These are phyloP conservation scores for Grammomys dolichurus DNA, from an alignment of 2,113 vertebrate genomes.

Conservation along the genomic window DNA sequence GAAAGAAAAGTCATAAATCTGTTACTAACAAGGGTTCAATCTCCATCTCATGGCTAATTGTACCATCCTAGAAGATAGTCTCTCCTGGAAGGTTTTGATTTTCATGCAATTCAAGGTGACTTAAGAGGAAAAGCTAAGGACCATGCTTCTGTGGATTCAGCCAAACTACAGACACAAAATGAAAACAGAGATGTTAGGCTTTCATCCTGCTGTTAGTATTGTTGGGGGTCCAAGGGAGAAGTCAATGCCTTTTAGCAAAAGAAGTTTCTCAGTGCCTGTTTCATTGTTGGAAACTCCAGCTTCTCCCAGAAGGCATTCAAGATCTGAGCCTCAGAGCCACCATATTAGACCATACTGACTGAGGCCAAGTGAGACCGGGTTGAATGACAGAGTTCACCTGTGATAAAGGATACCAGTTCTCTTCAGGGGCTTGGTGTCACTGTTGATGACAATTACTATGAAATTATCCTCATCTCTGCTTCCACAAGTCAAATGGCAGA, in stretches of 20 bases:
- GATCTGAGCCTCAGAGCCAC: too few relatives aligned
- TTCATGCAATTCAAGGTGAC: not conserved
- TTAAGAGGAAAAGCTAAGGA: not conserved
- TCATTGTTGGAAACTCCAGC: not conserved
- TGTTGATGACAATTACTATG: not conserved
- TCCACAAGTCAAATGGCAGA: not conserved
- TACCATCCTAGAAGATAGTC: not conserved
- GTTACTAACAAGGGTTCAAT: not conserved
- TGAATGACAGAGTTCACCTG: not conserved
- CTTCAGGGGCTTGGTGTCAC: not conserved
- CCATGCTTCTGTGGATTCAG: not conserved
- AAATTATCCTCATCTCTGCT: not conserved
- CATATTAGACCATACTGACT: not conserved
- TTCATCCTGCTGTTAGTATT: not conserved
- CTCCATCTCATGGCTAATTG: not conserved
- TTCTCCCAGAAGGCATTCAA: not conserved
- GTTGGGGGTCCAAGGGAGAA: not conserved
- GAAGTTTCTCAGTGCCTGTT: not conserved
- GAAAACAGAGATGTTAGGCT: not conserved
- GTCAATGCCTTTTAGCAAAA: not conserved
- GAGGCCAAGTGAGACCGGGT: not conserved
- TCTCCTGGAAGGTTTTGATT: not conserved
- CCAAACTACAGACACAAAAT: not conserved
- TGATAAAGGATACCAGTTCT: not conserved
- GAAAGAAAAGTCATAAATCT: not conserved